Base-by-base conservation (phyloP, 2,113 vertebrate species). In the Siniperca knerii region DNA sequence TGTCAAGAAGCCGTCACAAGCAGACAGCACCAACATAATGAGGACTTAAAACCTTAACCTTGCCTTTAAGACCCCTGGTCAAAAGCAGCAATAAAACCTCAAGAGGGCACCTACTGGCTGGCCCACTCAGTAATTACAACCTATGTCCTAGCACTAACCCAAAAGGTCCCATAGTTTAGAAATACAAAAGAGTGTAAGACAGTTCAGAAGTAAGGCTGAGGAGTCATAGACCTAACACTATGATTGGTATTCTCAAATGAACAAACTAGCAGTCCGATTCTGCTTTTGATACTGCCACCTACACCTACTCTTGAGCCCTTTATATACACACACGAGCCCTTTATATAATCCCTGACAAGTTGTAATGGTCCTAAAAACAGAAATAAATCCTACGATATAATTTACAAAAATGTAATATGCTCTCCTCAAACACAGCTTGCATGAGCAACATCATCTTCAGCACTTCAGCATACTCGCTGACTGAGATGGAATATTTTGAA, bases 11-110 rank as follows among this genome's bases (percentile, higher is more conserved):
- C 88, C 87, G 80, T 95, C 92, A 93, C 82, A 57, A 82, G 86
- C 67, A 90, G 90, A 92, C 90, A 92, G 93, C 78, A 37, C 82
- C 84, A 42, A 93, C 94, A 92, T 94, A 94, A 94, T 95, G 94
- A 95, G 92, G 91, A 94, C 91, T 91, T 95, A 91, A 93, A 94
- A 93, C 93, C 93, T 94, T 94, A 93, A 94, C 93, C 93, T 92
- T 92, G 94, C 90, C 93, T 94, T 91, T 68, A 90, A 93, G 85
- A 90, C 82, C 88, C 76, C 83, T 13, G 89, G 93, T 93, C 94
- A 92, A 93, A 94, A 87, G 90, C 79, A 86, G 92, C 90, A 92
- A 90, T 94, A 93, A 93, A 94, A 85, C 81, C 85, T 88, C 23
- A 62, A 82, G 85, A 94, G 91, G 91, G 92, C 90, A 94, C 87